A percentile compares a stretch with the other conserved stretches of the same genome.
Evolutionary conservation across 2,797 vertebrate species (phyloP).

Genomic region (Alosa sapidissima): DNA sequence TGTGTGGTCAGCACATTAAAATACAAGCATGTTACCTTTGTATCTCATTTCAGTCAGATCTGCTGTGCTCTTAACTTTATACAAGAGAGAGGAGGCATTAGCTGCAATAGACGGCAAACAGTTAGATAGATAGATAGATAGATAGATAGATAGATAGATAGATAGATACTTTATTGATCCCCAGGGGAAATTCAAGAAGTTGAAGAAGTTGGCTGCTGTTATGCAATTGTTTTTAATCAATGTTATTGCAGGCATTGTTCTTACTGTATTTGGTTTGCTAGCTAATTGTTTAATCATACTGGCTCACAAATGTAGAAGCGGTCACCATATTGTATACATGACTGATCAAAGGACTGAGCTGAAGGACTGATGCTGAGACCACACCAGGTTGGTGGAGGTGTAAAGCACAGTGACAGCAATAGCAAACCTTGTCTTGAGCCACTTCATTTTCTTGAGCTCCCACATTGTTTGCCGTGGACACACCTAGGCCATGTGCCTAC

Average conservation of each 20-base stretch:
- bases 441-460: background rate
- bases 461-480: background rate
- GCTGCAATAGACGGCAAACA: background rate
- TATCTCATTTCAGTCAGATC: background rate
- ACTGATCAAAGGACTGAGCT: background rate
- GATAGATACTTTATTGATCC: no score
- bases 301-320: background rate
- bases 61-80: background rate
- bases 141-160: no score
- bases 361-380: background rate
- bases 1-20: background rate
- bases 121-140: background rate
- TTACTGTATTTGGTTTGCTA: background rate
- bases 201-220: no score
- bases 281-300: background rate
- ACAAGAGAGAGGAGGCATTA: background rate
- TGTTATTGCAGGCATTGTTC: background rate
- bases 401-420: background rate
- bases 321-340: background rate
- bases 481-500: background rate
- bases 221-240: background rate
- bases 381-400: background rate
- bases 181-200: no score
- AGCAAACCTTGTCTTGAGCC: background rate
- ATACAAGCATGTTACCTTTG: background rate